Evolutionary conservation across 1,140 invertebrate species (phyloP).

Genomic region (Caenorhabditis brenneri): DNA sequence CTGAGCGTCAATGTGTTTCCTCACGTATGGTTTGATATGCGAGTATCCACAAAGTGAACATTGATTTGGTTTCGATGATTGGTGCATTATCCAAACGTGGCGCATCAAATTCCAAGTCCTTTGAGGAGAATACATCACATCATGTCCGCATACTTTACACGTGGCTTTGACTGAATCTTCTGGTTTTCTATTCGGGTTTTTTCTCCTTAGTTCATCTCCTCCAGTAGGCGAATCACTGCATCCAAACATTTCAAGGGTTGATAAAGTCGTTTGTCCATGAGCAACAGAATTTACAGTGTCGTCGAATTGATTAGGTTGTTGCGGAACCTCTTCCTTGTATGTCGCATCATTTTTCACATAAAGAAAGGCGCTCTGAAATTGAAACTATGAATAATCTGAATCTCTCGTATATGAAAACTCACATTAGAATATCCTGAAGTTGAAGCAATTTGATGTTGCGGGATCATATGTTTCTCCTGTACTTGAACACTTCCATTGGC

Average conservation of each 20-base stretch:
- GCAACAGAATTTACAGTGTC: slow-evolving; percentile 16
- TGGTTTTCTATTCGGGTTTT: background rate
- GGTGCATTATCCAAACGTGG: slow-evolving; percentile 39
- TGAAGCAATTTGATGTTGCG: slow-evolving; percentile 12
- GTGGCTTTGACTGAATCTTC: slow-evolving; percentile 24
- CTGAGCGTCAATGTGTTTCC: slow-evolving; percentile 30
- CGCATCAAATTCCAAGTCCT: slow-evolving; percentile 36
- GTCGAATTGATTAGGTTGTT: slow-evolving; percentile 21
- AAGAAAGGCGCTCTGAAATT: background rate
- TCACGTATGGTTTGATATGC: slow-evolving; percentile 28
- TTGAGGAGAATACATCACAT: slow-evolving; percentile 35
- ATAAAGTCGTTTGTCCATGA: background rate
- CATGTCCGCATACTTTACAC: slow-evolving; percentile 16
- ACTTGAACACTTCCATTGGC: background rate
- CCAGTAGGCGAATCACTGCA: background rate
- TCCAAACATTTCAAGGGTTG: slow-evolving; percentile 1
- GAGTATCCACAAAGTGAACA: slow-evolving; percentile 32
- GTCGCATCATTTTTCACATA: background rate
- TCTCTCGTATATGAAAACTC: background rate
- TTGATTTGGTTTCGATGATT: slow-evolving; percentile 16
- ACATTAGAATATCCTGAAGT: background rate
- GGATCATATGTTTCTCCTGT: background rate
- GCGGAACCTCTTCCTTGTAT: background rate
- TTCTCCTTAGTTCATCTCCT: background rate
- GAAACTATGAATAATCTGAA: background rate